A percentile compares a stretch with the other conserved stretches of the same genome.
phyloP scores from a whole-genome alignment of 2,113 vertebrate genomes.

The Psephotus haematonotus region DNA sequence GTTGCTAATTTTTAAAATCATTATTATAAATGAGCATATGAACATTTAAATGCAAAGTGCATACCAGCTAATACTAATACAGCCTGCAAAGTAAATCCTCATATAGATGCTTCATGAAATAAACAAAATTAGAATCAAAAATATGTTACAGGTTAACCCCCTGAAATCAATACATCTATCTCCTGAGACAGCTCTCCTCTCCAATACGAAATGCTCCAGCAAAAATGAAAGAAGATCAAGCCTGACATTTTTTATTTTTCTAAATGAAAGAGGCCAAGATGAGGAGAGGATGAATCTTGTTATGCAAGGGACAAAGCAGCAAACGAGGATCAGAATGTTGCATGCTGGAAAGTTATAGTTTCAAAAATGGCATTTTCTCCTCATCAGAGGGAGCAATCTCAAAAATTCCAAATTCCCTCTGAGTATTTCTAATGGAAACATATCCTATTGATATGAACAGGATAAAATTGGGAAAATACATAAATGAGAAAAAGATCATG shows the following conservation, averaged over 20 bases:
- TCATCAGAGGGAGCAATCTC: neutral
- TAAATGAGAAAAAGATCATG: neutral
- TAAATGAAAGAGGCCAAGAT: neutral
- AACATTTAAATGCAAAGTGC: neutral
- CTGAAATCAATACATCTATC: neutral
- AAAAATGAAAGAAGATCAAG: neutral
- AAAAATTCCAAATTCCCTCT: neutral
- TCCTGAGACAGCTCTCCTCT: neutral
- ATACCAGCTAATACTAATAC: neutral
- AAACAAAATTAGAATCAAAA: neutral
- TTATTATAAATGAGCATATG: neutral
- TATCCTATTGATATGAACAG: neutral
- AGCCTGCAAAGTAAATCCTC: neutral
- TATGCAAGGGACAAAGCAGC: neutral
- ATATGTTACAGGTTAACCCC: neutral
- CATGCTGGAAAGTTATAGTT: neutral
- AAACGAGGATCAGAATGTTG: neutral
- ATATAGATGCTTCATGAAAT: neutral
- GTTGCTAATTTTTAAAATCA: neutral
- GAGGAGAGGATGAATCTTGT: neutral
- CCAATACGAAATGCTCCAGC: neutral
- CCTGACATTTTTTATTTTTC: neutral
- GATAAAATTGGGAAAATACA: neutral
- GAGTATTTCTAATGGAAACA: neutral
- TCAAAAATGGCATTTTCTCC: neutral